Evolutionary conservation across 2,113 vertebrate genomes (phyloP).

Genomic region (Lasiurus borealis): DNA sequence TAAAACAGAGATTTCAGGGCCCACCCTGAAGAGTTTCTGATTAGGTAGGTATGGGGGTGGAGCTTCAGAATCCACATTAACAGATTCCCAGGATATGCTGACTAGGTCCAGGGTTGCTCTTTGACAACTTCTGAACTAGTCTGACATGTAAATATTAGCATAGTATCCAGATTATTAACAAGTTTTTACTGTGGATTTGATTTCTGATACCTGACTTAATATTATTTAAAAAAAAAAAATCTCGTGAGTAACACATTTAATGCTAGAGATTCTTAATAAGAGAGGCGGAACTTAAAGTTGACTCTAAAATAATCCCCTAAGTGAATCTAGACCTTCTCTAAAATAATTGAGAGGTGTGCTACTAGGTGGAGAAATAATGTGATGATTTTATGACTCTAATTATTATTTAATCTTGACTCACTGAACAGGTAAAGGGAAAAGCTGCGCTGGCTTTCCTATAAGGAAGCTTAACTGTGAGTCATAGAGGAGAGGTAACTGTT

Average conservation of each 20-base stretch:
- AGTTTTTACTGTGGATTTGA: background rate
- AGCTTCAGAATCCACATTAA: background rate
- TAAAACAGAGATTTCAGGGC: background rate
- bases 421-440: slow-evolving; percentile 67
- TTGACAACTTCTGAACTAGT: background rate
- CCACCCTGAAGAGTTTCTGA: background rate
- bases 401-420: slow-evolving; percentile 50
- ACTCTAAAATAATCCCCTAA: background rate
- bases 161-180: background rate
- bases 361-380: background rate
- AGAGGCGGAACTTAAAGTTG: slow-evolving; percentile 21
- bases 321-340: slow-evolving; percentile 24
- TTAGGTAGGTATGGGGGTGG: background rate
- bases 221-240: background rate
- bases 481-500: slow-evolving; percentile 72
- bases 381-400: slow-evolving; percentile 10
- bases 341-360: slow-evolving; percentile 50
- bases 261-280: background rate
- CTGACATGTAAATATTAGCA: background rate
- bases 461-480: slow-evolving; percentile 68
- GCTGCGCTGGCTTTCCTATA: slow-evolving; percentile 56
- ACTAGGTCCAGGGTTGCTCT: background rate
- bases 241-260: background rate
- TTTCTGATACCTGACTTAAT: background rate
- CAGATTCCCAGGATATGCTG: background rate